A percentile compares a stretch with the other conserved stretches of the same genome.
Evolutionary conservation across 2,888 invertebrate species (phyloP).

Genomic region (Diaphora mendica): DNA sequence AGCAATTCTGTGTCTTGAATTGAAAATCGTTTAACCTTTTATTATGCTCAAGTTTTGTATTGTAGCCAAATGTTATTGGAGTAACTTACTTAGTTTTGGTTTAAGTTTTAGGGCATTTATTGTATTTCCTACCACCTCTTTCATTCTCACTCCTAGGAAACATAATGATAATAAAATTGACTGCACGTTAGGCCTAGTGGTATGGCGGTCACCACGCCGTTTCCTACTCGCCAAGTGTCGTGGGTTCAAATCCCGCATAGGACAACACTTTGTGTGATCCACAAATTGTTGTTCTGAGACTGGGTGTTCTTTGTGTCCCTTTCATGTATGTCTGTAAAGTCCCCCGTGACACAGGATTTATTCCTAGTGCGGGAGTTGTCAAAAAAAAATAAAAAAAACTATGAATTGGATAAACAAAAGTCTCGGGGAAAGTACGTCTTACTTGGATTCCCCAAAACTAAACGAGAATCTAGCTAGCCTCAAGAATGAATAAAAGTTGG

Average conservation of each 20-base stretch:
- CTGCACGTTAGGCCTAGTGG: too few relatives aligned
- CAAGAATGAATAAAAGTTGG: neutral
- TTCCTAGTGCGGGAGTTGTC: too few relatives aligned
- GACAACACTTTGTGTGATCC: too few relatives aligned
- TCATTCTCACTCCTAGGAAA: neutral
- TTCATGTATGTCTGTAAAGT: too few relatives aligned
- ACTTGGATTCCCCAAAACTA: neutral
- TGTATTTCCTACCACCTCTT: neutral
- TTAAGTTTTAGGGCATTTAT: neutral
- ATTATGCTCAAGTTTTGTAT: constrained; percentile 33
- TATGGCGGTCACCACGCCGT: too few relatives aligned
- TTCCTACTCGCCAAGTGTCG: too few relatives aligned
- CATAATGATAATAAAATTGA: neutral
- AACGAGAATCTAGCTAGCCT: too few relatives aligned
- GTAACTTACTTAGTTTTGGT: neutral
- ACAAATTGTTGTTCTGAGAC: too few relatives aligned
- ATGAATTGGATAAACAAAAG: neutral
- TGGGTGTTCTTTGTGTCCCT: too few relatives aligned
- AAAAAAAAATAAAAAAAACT: too few relatives aligned
- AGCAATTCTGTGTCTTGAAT: constrained; percentile 48
- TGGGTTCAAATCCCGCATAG: too few relatives aligned
- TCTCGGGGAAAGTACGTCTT: neutral
- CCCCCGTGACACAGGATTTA: too few relatives aligned
- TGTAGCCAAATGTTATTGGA: constrained; percentile 32
- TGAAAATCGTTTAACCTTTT: constrained; percentile 53